A percentile compares a stretch with the other conserved stretches of the same genome.
These are phyloP conservation scores for Erpornis zantholeuca DNA, from an alignment of 2,113 vertebrate genomes.

Conservation along the genomic window DNA sequence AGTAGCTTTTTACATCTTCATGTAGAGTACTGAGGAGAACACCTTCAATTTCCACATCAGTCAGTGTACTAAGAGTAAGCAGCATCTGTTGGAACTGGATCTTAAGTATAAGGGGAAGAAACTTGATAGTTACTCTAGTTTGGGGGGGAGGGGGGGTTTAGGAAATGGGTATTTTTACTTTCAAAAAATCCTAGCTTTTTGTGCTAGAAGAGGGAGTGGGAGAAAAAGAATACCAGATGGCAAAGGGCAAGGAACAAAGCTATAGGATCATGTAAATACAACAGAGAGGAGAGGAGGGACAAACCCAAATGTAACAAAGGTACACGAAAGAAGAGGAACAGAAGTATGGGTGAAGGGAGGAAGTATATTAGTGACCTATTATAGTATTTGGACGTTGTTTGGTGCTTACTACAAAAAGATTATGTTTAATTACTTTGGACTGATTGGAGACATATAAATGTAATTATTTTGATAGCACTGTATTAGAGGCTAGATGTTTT, in stretches of 20 bases:
- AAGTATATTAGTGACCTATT: not conserved
- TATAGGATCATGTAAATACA: not conserved
- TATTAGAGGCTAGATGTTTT: not conserved
- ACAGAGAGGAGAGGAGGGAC: not conserved
- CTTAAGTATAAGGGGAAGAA: not conserved
- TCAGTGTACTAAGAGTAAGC: not conserved
- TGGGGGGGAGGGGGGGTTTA: fast-evolving
- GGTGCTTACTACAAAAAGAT: not conserved
- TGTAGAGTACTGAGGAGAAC: not conserved
- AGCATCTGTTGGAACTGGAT: not conserved
- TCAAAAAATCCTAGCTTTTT: not conserved
- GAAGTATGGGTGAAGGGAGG: not conserved
- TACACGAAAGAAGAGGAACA: not conserved
- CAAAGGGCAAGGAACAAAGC: not conserved
- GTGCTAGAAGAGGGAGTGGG: not conserved
- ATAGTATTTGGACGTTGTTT: not conserved
- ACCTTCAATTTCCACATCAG: not conserved
- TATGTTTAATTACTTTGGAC: not conserved
- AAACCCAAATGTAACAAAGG: not conserved
- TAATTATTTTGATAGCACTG: not conserved
- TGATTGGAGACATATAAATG: not conserved
- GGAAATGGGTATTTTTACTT: not conserved
- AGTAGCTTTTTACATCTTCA: not conserved
- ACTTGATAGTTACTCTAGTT: not conserved
- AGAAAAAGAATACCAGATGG: not conserved